Percentiles rank a stretch among this genome's conserved stretches.
Conservation (phyloP, 2,113 vertebrate genomes). For the Podiceps cristatus region DNA sequence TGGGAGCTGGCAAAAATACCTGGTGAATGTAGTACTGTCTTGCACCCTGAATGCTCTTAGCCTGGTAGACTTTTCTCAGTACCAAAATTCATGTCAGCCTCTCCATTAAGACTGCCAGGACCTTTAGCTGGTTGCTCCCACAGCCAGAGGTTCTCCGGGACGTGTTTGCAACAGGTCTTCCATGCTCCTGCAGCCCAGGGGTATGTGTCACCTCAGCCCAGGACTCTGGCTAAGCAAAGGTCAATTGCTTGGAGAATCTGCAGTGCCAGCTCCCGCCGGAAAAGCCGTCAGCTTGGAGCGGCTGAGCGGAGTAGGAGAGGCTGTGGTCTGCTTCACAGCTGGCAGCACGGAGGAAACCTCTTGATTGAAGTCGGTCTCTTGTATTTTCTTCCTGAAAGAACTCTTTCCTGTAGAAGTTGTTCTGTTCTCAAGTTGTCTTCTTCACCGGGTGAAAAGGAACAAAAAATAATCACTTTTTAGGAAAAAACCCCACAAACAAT, state of each 20-base stretch:
- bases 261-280: fast-evolving
- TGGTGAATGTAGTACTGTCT: not conserved
- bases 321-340: not conserved
- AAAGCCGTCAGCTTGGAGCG: not conserved
- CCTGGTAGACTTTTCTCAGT: not conserved
- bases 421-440: not conserved
- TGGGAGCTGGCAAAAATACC: not conserved
- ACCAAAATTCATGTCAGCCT: not conserved
- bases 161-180: not conserved
- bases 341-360: not conserved
- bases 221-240: not conserved
- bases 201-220: not conserved
- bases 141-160: not conserved
- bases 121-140: not conserved
- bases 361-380: not conserved
- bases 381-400: not conserved
- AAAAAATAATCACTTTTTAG: not conserved
- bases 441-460: not conserved
- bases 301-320: not conserved
- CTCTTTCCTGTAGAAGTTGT: not conserved
- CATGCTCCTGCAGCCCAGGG: not conserved
- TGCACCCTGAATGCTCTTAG: not conserved
- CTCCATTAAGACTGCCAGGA: not conserved
- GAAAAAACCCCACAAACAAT: not conserved
- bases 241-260: not conserved